Base-by-base conservation (phyloP, 1,140 invertebrate genomes). In the Sycophila sp. region DNA sequence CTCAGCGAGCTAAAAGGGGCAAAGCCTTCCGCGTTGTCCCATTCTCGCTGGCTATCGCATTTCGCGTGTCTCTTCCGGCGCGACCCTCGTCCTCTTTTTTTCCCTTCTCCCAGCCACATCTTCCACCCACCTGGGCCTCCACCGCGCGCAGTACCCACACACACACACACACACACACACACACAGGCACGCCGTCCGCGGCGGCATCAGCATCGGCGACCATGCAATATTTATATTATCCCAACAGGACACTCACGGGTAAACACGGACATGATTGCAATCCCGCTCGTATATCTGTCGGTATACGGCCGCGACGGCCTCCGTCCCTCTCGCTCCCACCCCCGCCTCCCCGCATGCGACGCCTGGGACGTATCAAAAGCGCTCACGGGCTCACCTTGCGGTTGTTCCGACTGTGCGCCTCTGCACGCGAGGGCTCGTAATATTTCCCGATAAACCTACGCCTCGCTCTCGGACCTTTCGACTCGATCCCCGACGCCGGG, bases 141-240 rank as follows among this genome's bases (percentile, higher is more conserved):
- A n/a, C n/a, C 69, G 64, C 66, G 68, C 53, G 68, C 67, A 75
- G n/a, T 74, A 64, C 69, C 71, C 75, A 66, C 74, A 69, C 65
- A 62, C 53, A 66, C 68, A 62, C 64, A 75, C 73, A 64, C 69
- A 72, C 75, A 66, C 74, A 69, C 65, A 62, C 53, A 66, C 68
- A 62, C 64, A 17, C 67, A 22, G 22, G 42, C 42, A 22, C 42
- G 2, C n/a, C 56, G 68, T 69, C 66, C 69, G n/a, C 67, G 17
- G n/a, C n/a, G n/a, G n/a, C n/a, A n/a, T n/a, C n/a, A 71, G 55
- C 74, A 13, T 11, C 32, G 75, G 76, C 77, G 73, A 77, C 78
- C 78, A 75, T 83, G 78, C 81, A 81, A 83, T 85, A 85, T 85
- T 84, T 83, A 83, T 84, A 83, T 83, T 83, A 85, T 85, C 81